These are phyloP conservation scores for Calliphora vomitoria DNA, from an alignment of 2,888 invertebrate genomes.

Conservation along the genomic window DNA sequence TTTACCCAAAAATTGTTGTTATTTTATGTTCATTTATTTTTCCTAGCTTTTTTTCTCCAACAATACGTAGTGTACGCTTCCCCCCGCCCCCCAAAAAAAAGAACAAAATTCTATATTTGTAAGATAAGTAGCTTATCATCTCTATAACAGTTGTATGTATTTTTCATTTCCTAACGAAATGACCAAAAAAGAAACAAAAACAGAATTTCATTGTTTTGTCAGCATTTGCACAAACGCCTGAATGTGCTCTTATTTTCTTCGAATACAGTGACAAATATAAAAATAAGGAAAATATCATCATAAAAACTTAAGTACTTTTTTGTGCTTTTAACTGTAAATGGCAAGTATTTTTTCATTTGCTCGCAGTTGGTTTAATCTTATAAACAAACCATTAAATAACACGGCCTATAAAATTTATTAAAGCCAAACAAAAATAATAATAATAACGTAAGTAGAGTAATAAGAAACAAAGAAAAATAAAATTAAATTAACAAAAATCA, in stretches of 20 bases:
- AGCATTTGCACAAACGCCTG: constrained; percentile 1
- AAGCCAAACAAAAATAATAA: constrained; percentile 1
- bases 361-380: constrained; percentile 47
- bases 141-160: constrained; percentile 53
- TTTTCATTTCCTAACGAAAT: constrained; percentile 51
- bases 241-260: constrained; percentile 17
- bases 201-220: constrained; percentile 52
- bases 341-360: constrained; percentile 52
- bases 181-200: constrained; percentile 25
- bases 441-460: background rate
- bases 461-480: constrained; percentile 16
- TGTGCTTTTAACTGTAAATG: constrained; percentile 56
- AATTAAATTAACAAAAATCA: constrained; percentile 53
- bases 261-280: background rate
- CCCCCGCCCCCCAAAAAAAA: background rate
- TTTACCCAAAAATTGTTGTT: background rate
- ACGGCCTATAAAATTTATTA: constrained; percentile 71
- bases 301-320: constrained; percentile 60
- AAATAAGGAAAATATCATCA: constrained; percentile 23
- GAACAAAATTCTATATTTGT: constrained; percentile 10
- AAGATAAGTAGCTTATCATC: constrained; percentile 73
- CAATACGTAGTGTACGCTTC: too few relatives aligned
- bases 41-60: background rate
- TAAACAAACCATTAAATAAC: constrained; percentile 66
- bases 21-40: background rate